phyloP scores from a whole-genome alignment of 2,113 vertebrate genomes.

The Chionis minor region DNA sequence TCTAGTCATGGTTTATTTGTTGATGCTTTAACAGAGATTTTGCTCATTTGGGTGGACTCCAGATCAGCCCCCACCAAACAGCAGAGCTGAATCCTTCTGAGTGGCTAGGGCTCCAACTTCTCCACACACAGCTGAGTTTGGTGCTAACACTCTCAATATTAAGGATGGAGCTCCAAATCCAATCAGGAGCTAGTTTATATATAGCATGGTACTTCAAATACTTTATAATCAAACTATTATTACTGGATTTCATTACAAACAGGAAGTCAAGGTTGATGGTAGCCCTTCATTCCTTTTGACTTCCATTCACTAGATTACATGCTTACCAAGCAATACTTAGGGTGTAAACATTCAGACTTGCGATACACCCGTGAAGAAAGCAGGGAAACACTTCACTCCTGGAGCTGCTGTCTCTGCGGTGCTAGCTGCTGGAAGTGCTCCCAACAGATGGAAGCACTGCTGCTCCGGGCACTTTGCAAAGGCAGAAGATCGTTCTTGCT shows the following conservation, averaged over 20 bases:
- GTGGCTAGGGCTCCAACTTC: not conserved
- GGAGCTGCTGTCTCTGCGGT: not conserved
- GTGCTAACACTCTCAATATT: not conserved
- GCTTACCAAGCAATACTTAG: not conserved
- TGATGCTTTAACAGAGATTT: not conserved
- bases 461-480: not conserved
- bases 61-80: rapidly evolving
- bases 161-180: not conserved
- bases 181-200: not conserved
- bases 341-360: not conserved
- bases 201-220: not conserved
- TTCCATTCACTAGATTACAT: not conserved
- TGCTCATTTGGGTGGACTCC: not conserved
- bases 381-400: not conserved
- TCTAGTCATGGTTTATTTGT: not conserved
- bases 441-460: not conserved
- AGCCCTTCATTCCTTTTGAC: not conserved
- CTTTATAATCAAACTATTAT: not conserved
- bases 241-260: not conserved
- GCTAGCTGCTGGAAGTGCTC: not conserved
- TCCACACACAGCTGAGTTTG: rapidly evolving
- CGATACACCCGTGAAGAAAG: rapidly evolving
- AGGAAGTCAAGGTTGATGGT: not conserved
- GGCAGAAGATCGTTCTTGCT: not conserved
- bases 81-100: not conserved